Base-by-base conservation (phyloP, 2,888 invertebrate species). In the Ametastegia equiseti region DNA sequence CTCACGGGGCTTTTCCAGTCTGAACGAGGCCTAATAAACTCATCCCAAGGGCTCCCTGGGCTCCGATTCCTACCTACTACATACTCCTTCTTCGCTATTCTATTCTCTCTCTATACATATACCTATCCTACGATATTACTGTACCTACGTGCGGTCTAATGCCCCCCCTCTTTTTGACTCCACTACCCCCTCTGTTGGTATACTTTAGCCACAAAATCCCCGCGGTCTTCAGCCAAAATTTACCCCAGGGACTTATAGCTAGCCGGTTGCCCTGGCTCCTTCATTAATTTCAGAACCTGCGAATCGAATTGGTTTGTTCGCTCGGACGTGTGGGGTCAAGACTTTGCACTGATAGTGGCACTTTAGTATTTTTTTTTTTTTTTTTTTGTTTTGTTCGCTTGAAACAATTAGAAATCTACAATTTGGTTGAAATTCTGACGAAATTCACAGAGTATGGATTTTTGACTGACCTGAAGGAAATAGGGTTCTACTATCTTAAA, bases 221-320 rank as follows among this genome's bases (percentile, higher is more conserved):
- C 54, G 50, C n/a, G 75, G 75, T 75, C 75, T 75, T 75, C 75
- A 54, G 36, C 45, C 23, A 23, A 75, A 75, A 75, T 75, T 45
- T 6, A 54, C 36, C 33, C 36, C 33, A 36, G 36, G 36, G 36
- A 19, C 36, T 30, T 50, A 23, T 5, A 6, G 19, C 45, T 15
- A 54, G 39, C 36, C n/a, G n/a, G n/a, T n/a, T n/a, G n/a, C n/a
- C n/a, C n/a, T n/a, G n/a, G n/a, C n/a, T n/a, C n/a, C 36, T 50
- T 54, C 27, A 11, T 71, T 75, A 75, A 75, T 75, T 75, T 54
- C 13, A 13, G 45, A 54, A 75, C 36, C 2, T 9, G 30, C 15
- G 15, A 54, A 47, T 47, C n/a, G 71, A 71, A 47, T n/a, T 13
- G 30, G 23, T 54, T 54, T n/a, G n/a, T n/a, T n/a, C n/a, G n/a